Base-by-base conservation (phyloP, 2,888 invertebrate species). In the Gasteruption jaculator region DNA sequence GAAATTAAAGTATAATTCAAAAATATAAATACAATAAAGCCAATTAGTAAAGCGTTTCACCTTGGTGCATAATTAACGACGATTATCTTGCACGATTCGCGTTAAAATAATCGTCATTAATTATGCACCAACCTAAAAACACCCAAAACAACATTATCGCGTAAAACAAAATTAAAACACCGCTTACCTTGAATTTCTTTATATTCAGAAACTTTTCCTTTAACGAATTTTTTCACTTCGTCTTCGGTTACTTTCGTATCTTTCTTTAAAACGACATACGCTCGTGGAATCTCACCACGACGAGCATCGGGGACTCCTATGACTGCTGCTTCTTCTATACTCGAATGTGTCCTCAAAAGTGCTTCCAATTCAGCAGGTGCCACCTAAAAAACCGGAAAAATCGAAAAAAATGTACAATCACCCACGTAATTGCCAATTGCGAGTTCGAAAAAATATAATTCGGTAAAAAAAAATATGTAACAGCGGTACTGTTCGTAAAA, bases 281-380 rank as follows among this genome's bases (percentile, higher is more conserved):
- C 91, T 58, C 79, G 78, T 0, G 91, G 91, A 7, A 80, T 75
- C 70, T 91, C 89, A 4, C 91, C 91, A 22, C 74, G 74, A 7
- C 70, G 65, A 0, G 75, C 70, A 60, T 90, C 81, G 0, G 83
- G 81, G 11, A 87, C 68, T 1, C 91, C 91, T 45, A 92, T 75
- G 0, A 94, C 91, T 0, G 86, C 92, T 0, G 85, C 88, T 57
- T 94, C 93, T 8, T 75, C 66, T 1, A 95, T 77, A 18, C 77
- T 78, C 0, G 87, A 85, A 68, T 88, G 85, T 29, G 78, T 76
- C 43, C 85, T 76, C 1, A 91, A 60, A 4, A 87, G 58, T 36
- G 76, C 81, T 69, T 93, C 93, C 18, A 93, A 67, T 68, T 93
- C 93, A 1, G 92, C 91, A 14, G 93, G 93, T 7, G 92, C 82